A percentile compares a stretch with the other conserved stretches of the same genome.
phyloP scores from a whole-genome alignment of 2,797 vertebrate genomes.

The Neopelma chrysocephalum region DNA sequence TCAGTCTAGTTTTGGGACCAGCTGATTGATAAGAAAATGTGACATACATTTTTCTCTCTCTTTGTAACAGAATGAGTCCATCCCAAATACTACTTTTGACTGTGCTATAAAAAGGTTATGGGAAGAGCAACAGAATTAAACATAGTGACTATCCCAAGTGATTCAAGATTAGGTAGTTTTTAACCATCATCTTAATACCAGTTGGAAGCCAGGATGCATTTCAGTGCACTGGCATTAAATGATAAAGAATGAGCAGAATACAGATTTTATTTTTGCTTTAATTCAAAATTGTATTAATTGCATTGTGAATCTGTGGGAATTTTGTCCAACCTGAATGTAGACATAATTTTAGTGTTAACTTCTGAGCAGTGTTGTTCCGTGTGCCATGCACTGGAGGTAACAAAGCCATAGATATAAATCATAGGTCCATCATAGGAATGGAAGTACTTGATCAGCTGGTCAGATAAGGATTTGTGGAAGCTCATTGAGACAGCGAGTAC shows the following conservation, averaged over 20 bases:
- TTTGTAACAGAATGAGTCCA: background rate
- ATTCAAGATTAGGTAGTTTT: background rate
- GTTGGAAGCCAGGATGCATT: background rate
- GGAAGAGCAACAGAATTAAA: background rate
- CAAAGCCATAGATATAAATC: background rate
- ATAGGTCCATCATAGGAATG: background rate
- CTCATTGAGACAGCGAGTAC: background rate
- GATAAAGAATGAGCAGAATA: background rate
- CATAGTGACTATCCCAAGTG: accelerated
- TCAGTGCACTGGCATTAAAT: background rate
- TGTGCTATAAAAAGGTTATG: background rate
- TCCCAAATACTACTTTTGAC: background rate
- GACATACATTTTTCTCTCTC: background rate
- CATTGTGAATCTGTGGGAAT: background rate
- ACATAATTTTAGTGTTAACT: background rate
- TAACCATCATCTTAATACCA: background rate
- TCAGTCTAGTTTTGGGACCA: background rate
- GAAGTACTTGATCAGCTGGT: background rate
- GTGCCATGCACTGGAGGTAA: background rate
- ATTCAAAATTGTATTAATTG: background rate
- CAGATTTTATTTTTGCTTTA: background rate
- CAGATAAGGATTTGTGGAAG: background rate
- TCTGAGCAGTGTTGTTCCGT: background rate
- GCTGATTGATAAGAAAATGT: background rate
- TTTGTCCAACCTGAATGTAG: background rate